phyloP scores from a whole-genome alignment of 2,888 invertebrate genomes.

The Eupithecia abbreviata region DNA sequence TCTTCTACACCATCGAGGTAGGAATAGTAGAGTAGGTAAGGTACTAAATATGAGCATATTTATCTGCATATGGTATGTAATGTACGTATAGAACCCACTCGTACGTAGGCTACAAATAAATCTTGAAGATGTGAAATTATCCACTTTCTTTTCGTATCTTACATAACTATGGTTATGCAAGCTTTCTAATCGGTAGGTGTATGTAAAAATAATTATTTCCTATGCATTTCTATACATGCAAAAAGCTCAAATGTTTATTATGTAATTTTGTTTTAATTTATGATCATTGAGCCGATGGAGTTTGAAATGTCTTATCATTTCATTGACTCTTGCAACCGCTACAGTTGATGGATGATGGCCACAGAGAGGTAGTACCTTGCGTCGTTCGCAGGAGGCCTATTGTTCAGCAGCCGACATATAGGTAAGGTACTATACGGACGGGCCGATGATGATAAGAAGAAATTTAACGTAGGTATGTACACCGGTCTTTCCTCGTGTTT shows the following conservation, averaged over 20 bases:
- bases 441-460: background rate
- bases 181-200: conserved; percentile 22
- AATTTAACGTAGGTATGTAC: background rate
- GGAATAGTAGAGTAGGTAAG: background rate
- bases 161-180: conserved; percentile 10
- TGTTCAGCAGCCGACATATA: background rate
- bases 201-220: conserved; percentile 7
- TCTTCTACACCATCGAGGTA: background rate
- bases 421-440: background rate
- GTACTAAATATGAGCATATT: background rate
- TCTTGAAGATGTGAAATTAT: conserved; percentile 22
- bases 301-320: too few species aligned
- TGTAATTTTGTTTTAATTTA: background rate
- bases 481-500: background rate
- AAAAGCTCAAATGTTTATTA: background rate
- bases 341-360: too few species aligned
- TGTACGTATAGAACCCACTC: background rate
- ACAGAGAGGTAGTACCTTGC: background rate
- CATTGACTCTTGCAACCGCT: background rate
- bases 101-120: background rate
- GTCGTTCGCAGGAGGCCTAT: background rate
- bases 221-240: background rate
- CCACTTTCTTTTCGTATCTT: conserved; percentile 29
- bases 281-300: too few species aligned
- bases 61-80: background rate